phyloP scores from a whole-genome alignment of 2,888 invertebrate species.

The Peribatodes rhomboidaria region DNA sequence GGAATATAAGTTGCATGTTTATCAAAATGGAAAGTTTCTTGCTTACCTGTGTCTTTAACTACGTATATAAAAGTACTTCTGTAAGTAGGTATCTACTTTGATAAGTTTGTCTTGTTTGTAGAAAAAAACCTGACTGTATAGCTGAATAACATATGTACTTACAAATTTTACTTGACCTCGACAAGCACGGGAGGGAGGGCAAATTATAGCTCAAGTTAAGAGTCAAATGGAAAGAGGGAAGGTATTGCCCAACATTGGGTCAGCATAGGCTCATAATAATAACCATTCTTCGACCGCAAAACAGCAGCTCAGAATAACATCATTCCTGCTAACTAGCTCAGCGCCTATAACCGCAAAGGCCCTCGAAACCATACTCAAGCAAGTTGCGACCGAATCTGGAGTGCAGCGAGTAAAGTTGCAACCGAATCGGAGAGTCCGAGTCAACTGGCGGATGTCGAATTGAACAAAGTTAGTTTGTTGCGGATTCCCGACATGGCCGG shows the following conservation, averaged over 20 bases:
- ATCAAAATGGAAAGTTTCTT: conserved; percentile 30
- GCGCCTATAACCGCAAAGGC: conserved; percentile 44
- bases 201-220: too few species aligned
- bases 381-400: conserved; percentile 45
- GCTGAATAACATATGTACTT: too few species aligned
- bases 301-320: conserved; percentile 15
- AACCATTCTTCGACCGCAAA: too few species aligned
- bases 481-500: conserved; percentile 64
- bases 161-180: too few species aligned
- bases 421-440: conserved; percentile 46
- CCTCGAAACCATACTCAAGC: conserved; percentile 25
- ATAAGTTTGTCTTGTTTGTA: background rate
- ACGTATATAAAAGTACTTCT: background rate
- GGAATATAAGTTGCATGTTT: conserved; percentile 39
- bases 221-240: too few species aligned
- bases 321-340: conserved; percentile 41
- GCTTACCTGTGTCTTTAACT: background rate
- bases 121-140: too few species aligned
- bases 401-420: conserved; percentile 30
- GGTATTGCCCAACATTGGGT: too few species aligned
- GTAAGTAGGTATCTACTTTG: background rate
- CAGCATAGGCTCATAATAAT: too few species aligned
- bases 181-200: too few species aligned
- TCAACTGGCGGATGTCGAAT: conserved; percentile 62
- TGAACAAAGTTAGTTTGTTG: conserved; percentile 72